Evolutionary conservation across 2,113 vertebrate genomes (phyloP), one percentile per base, ranked within the genome.

Genomic region (Chloropsis hardwickii): DNA sequence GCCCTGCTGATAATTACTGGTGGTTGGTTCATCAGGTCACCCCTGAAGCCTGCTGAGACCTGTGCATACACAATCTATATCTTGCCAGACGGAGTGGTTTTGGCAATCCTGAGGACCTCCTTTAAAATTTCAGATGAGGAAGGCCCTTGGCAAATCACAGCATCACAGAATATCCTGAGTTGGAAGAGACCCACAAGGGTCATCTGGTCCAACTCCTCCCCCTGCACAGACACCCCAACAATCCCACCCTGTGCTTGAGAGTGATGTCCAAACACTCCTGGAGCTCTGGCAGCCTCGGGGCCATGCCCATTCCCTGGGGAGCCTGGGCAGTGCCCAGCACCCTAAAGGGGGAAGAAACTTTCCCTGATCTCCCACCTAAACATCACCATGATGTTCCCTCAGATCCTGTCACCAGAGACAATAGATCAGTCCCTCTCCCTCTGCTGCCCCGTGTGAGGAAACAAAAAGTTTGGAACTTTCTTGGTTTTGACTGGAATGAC

Each of bases 251-350:
- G 28, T 14, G 3, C 50, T 24, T 73, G 51, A 1, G 2, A 24
- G 27, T 0, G 0, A 0, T 60, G 39, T 47, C n/a, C 39, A 74
- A 60, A 0, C 1, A 0, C 11, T 53, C 39, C 45, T 60, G 15
- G n/a, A 81, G 24, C n/a, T 89, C 29, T 53, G 69, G 9, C 33
- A 67, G 61, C 20, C n/a, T 31, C 0, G 1, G 33, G 7, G 20
- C 19, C 0, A 1, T 51, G 69, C 4, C 28, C 39, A 45, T 50
- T 44, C 19, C 29, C 45, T 67, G 39, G 23, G 4, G 24, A 74
- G 10, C 5, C 20, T 60, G 33, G 0, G 2, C 69, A 45, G 29
- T 35, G 45, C 20, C 25, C 21, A n/a, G 0, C 7, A 60, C 4
- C 28, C 13, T 39, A 39, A 39, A 67, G 61, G 17, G 16, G 6